These are phyloP conservation scores for Pemphigus obesinymphae DNA, from an alignment of 1,140 invertebrate species.

Conservation along the genomic window DNA sequence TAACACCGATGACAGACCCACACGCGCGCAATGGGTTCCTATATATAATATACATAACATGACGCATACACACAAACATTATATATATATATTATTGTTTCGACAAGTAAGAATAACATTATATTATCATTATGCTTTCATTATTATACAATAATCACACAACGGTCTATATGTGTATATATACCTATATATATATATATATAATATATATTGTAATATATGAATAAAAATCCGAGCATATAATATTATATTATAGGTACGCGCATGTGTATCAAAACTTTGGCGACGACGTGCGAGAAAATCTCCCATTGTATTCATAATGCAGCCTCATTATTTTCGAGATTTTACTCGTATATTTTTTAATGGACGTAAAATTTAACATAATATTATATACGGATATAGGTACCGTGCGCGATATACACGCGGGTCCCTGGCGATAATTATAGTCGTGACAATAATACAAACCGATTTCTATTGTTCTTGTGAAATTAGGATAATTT, in stretches of 20 bases:
- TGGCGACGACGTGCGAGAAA: conserved; percentile 18
- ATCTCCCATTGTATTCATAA: conserved; percentile 22
- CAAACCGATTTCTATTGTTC: conserved; percentile 29
- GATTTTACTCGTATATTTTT: not conserved
- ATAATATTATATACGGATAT: not conserved
- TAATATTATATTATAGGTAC: too few relatives aligned
- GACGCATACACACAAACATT: not conserved
- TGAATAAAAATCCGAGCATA: not conserved
- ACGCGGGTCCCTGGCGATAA: not conserved
- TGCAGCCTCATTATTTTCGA: conserved; percentile 22
- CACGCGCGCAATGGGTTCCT: not conserved
- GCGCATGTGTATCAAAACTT: not conserved
- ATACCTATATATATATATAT: not conserved
- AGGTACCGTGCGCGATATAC: not conserved
- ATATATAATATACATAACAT: not conserved
- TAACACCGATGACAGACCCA: not conserved
- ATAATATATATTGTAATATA: not conserved
- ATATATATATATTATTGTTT: conserved; percentile 5
- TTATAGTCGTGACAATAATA: conserved; percentile 18
- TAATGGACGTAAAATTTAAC: too few relatives aligned
- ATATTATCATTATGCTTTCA: not conserved
- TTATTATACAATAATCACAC: not conserved
- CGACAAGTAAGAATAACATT: not conserved
- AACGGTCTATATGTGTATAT: not conserved
- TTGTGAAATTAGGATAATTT: conserved; percentile 23